Percentiles rank a stretch among this genome's conserved stretches.
These are phyloP conservation scores for Actenoides lindsayi DNA, from an alignment of 2,113 vertebrate species.

Conservation along the genomic window DNA sequence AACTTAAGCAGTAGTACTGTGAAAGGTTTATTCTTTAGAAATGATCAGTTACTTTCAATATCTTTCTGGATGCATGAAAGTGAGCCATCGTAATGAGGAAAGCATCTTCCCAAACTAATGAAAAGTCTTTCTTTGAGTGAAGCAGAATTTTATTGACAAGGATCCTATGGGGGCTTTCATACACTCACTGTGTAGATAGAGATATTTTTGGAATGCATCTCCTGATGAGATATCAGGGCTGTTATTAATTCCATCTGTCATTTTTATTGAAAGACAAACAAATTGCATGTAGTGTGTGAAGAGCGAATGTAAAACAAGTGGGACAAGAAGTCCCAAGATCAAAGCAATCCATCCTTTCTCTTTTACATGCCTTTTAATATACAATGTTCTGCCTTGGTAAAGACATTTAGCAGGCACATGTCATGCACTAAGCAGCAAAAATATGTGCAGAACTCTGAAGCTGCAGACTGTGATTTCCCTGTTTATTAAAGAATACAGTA, in stretches of 20 bases:
- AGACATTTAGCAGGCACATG: background rate
- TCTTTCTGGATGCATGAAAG: background rate
- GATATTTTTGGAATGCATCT: slow-evolving; percentile 62
- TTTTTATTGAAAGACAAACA: slow-evolving; percentile 45
- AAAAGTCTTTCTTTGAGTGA: background rate
- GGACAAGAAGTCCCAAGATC: background rate
- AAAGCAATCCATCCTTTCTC: background rate
- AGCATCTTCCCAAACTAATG: background rate
- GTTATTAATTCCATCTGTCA: slow-evolving; percentile 50
- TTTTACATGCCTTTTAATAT: background rate
- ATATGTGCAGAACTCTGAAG: background rate
- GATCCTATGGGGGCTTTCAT: background rate
- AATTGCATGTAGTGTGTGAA: background rate
- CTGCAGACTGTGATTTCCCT: background rate
- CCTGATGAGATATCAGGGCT: slow-evolving; percentile 21
- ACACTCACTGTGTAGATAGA: background rate
- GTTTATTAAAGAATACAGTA: background rate
- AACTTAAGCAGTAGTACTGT: background rate
- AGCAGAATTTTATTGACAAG: slow-evolving; percentile 11
- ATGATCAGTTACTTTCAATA: background rate
- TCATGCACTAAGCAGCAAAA: background rate
- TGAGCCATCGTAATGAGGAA: background rate
- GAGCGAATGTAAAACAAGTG: slow-evolving; percentile 4
- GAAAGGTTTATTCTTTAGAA: background rate
- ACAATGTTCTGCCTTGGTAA: background rate